Percentiles rank a stretch among this genome's conserved stretches.
phyloP scores from a whole-genome alignment of 2,797 vertebrate species.

The Cossypha caffra region DNA sequence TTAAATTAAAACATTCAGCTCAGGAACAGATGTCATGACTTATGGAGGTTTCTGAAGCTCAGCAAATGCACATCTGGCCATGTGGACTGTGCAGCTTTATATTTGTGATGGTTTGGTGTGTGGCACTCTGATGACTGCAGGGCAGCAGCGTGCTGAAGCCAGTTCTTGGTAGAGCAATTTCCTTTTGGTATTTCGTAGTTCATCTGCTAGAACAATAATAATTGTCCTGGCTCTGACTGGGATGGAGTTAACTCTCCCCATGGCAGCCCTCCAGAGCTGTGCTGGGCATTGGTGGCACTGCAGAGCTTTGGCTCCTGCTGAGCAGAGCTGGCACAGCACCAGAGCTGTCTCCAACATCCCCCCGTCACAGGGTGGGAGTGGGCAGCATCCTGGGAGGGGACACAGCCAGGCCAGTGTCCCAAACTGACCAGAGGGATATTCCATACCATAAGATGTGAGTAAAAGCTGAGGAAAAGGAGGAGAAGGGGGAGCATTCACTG shows the following conservation, averaged over 20 bases:
- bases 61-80: not conserved
- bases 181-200: not conserved
- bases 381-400: not conserved
- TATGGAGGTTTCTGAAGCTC: not conserved
- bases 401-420: not conserved
- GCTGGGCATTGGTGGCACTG: not conserved
- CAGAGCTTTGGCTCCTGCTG: not conserved
- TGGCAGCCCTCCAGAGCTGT: not conserved
- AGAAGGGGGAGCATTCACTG: not conserved
- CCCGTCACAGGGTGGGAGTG: not conserved
- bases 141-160: not conserved
- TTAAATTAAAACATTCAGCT: not conserved
- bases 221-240: not conserved
- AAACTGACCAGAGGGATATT: not conserved
- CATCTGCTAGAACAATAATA: not conserved
- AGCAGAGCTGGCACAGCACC: not conserved
- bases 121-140: not conserved
- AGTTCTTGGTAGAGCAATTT: not conserved
- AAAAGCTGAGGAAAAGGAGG: not conserved
- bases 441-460: not conserved
- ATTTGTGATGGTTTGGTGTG: not conserved
- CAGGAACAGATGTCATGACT: not conserved
- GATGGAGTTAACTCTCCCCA: not conserved
- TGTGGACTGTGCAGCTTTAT: not conserved
- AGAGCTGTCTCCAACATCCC: rapidly evolving